Evolutionary conservation across 2,113 vertebrate genomes (phyloP).

Genomic region (Pterocles orientalis): DNA sequence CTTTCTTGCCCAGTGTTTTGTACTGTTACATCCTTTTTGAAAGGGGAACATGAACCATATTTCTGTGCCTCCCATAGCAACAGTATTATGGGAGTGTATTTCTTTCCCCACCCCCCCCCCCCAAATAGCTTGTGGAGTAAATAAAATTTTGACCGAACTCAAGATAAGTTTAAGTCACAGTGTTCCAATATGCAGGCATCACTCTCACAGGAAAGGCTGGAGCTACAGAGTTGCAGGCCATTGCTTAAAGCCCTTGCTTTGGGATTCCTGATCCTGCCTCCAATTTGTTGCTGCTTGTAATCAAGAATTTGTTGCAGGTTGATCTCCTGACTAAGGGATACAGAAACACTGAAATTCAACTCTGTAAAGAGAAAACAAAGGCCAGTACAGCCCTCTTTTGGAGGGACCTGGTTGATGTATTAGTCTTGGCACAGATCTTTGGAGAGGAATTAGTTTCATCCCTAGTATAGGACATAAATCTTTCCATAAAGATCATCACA

Average conservation of each 20-base stretch:
- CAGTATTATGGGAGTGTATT: not conserved
- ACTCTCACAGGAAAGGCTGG: not conserved
- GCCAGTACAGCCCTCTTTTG: conserved; percentile 45
- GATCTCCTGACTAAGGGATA: not conserved
- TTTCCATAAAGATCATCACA: not conserved
- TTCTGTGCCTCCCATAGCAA: not conserved
- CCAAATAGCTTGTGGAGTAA: not conserved
- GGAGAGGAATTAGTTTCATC: not conserved
- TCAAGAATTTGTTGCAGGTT: not conserved
- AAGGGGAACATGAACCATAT: not conserved
- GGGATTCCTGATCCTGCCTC: not conserved
- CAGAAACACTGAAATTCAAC: not conserved
- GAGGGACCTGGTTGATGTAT: not conserved
- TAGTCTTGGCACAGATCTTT: not conserved
- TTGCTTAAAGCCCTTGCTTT: not conserved
- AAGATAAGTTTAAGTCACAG: not conserved
- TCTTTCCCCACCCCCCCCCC: no score
- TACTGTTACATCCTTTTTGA: not conserved
- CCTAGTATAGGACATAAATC: not conserved
- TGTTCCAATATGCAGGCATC: not conserved
- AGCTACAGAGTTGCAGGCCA: not conserved
- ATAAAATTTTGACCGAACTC: not conserved
- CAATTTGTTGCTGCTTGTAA: not conserved
- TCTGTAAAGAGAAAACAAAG: not conserved
- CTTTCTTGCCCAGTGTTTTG: not conserved